Evolutionary conservation across 2,113 vertebrate species (phyloP).

Genomic region (Chaetorhynchus papuensis): DNA sequence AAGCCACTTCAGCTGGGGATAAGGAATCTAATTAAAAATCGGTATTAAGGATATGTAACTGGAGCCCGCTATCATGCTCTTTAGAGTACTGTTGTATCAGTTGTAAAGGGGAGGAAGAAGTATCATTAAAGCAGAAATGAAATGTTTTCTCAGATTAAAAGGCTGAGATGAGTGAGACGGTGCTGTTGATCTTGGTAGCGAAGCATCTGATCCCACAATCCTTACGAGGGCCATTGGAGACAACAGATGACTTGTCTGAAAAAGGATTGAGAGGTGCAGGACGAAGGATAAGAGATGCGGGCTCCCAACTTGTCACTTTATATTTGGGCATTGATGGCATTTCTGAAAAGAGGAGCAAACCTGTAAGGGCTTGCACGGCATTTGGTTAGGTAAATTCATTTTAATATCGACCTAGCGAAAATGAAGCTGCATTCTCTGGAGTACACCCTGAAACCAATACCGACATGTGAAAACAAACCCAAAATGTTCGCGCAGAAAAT

Average conservation of each 20-base stretch:
- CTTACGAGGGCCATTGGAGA: not conserved
- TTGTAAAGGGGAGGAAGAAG: constrained; percentile 8
- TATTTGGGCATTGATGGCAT: not conserved
- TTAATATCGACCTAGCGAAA: not conserved
- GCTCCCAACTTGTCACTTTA: not conserved
- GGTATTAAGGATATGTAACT: constrained; percentile 36
- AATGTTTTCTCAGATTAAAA: constrained; percentile 31
- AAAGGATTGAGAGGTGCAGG: not conserved
- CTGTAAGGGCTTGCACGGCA: not conserved
- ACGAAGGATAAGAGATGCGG: not conserved
- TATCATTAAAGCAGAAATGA: not conserved
- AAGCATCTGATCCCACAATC: not conserved
- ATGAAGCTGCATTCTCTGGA: not conserved
- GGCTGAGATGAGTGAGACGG: not conserved
- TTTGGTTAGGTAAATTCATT: not conserved
- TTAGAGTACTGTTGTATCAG: constrained; percentile 12
- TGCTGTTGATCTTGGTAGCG: not conserved
- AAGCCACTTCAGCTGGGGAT: constrained; percentile 67
- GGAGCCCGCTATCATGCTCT: constrained; percentile 34
- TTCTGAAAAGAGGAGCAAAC: not conserved
- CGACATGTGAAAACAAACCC: not conserved
- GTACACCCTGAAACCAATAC: not conserved
- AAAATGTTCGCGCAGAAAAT: not conserved
- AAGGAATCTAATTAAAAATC: constrained; percentile 72
- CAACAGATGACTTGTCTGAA: not conserved